Conservation (phyloP, 92 coral and sea anemone genomes). For the Phenganax marumi region DNA sequence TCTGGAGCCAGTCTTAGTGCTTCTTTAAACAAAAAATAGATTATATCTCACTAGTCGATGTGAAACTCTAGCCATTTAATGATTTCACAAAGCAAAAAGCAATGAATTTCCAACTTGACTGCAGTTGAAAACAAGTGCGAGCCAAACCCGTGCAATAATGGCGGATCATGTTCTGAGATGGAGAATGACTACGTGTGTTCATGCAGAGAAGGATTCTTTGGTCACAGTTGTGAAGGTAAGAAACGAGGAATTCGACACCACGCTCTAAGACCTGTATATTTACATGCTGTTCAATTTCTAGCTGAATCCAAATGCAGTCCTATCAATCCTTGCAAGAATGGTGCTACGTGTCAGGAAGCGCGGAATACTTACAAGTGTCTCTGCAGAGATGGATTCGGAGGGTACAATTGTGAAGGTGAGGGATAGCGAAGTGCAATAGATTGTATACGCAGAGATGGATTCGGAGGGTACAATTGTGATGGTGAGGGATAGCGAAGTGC, state of each 20-base stretch:
- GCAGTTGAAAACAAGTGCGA: conserved; percentile 93
- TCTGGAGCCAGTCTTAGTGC: too few species aligned
- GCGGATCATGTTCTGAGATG: conserved; percentile 84
- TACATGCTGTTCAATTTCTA: conserved; percentile 10
- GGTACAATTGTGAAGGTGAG: conserved; percentile 93
- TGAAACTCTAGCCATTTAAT: not conserved
- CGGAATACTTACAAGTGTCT: conserved; percentile 73
- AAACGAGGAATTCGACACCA: not conserved
- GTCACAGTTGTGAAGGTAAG: conserved; percentile 95
- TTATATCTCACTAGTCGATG: too few species aligned
- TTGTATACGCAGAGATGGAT: conserved; percentile 61
- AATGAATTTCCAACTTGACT: not conserved
- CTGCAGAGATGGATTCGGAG: conserved; percentile 70
- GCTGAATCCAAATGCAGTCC: conserved; percentile 96
- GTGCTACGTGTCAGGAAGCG: conserved; percentile 83
- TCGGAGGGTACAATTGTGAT: conserved; percentile 84
- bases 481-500: conserved; percentile 52
- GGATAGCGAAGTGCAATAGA: not conserved
- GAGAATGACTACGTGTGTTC: conserved; percentile 74
- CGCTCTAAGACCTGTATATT: not conserved
- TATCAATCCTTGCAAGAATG: conserved; percentile 87
- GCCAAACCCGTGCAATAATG: conserved; percentile 86
- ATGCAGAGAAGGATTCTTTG: conserved; percentile 82
- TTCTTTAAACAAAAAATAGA: too few species aligned
- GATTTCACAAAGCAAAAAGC: not conserved